A percentile compares a stretch with the other conserved stretches of the same genome.
Evolutionary conservation across 2,113 vertebrate genomes (phyloP).

Genomic region (Meles meles): DNA sequence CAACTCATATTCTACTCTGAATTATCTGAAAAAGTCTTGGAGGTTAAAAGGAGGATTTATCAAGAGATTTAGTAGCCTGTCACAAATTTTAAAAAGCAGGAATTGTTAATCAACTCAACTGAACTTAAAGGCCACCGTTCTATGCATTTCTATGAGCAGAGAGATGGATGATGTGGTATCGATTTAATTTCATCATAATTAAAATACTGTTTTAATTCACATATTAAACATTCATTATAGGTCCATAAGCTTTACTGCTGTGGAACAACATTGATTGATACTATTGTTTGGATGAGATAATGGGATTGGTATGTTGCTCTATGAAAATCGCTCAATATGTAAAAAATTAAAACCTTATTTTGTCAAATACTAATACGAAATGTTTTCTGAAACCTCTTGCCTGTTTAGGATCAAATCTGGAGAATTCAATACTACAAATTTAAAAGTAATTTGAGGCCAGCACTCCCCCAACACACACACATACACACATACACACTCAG

Average conservation of each 20-base stretch:
- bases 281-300: neutral
- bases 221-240: neutral
- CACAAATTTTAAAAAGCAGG: neutral
- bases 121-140: neutral
- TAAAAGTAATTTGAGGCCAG: neutral
- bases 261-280: neutral
- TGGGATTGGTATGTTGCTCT: neutral
- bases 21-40: neutral
- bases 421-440: neutral
- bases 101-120: neutral
- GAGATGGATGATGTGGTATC: neutral
- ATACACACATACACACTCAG: neutral
- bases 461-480: neutral
- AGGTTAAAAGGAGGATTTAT: neutral
- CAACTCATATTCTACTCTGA: neutral
- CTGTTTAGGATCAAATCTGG: neutral
- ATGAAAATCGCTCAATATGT: neutral
- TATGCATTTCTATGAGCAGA: neutral
- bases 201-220: neutral
- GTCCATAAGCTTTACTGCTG: neutral
- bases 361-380: conserved; percentile 4
- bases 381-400: neutral
- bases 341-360: neutral
- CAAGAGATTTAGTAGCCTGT: neutral
- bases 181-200: neutral